Evolutionary conservation across 2,797 vertebrate genomes (phyloP).

Genomic region (Halcyon chelicuti): DNA sequence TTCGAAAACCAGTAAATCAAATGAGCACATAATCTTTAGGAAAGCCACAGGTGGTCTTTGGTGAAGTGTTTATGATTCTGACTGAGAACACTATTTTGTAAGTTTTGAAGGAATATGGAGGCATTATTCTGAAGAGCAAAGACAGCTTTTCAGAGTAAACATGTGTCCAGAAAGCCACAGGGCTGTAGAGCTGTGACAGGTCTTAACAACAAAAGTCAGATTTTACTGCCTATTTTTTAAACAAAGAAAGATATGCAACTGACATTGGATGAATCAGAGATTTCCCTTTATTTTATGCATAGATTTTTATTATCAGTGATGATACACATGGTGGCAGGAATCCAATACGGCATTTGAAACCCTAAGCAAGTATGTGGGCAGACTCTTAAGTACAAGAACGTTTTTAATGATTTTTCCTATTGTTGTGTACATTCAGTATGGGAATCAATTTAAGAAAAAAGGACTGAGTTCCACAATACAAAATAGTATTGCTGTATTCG

Average conservation of each 20-base stretch:
- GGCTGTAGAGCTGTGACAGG: not conserved
- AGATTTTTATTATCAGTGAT: slow-evolving; percentile 32
- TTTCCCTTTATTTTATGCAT: slow-evolving; percentile 6
- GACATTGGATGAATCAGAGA: not conserved
- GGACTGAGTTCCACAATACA: not conserved
- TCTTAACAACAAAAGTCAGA: not conserved
- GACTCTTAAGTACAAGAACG: not conserved
- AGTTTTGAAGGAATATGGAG: not conserved
- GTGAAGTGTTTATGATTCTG: slow-evolving; percentile 43
- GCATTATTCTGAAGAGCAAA: not conserved
- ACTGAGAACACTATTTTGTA: not conserved
- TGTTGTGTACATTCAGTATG: not conserved
- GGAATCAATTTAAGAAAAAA: not conserved
- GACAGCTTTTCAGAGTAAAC: not conserved
- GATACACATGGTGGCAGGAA: slow-evolving; percentile 11
- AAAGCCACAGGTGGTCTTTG: slow-evolving; percentile 3
- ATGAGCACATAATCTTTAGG: slow-evolving; percentile 1
- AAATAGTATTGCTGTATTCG: not conserved
- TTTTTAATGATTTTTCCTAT: not conserved
- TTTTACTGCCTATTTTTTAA: not conserved
- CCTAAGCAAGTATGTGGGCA: not conserved
- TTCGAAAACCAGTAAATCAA: slow-evolving; percentile 7
- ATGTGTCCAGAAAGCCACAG: not conserved
- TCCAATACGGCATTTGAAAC: slow-evolving; percentile 38
- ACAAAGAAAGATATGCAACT: not conserved